Percentiles rank a stretch among this genome's conserved stretches.
Evolutionary conservation across 1,140 invertebrate genomes (phyloP).

Genomic region (Bombus affinis): DNA sequence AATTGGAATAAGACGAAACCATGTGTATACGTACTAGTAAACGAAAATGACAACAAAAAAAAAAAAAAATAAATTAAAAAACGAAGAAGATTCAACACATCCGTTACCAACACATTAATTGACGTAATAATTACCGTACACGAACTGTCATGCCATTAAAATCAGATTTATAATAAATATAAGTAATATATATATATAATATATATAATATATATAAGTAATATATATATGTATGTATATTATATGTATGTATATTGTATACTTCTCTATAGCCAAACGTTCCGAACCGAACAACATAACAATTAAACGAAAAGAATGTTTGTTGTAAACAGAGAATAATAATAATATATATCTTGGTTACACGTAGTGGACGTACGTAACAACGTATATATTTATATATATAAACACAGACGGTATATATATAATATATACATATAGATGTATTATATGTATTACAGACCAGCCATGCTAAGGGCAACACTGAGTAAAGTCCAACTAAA

Average conservation of each 20-base stretch:
- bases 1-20: slow-evolving; percentile 60
- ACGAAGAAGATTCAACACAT: slow-evolving; percentile 45
- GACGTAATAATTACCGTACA: slow-evolving; percentile 61
- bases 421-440: slow-evolving; percentile 58
- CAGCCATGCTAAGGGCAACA: slow-evolving; percentile 82
- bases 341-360: slow-evolving; percentile 39
- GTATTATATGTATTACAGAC: slow-evolving; percentile 73
- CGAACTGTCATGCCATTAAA: slow-evolving; percentile 78
- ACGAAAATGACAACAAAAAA: not conserved
- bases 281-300: slow-evolving; percentile 69
- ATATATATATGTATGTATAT: slow-evolving; percentile 49
- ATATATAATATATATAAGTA: too few species aligned
- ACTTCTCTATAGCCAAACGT: slow-evolving; percentile 70
- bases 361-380: slow-evolving; percentile 52
- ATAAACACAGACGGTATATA: slow-evolving; percentile 43
- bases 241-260: slow-evolving; percentile 51
- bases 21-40: slow-evolving; percentile 55
- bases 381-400: slow-evolving; percentile 54
- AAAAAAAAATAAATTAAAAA: slow-evolving; percentile 3
- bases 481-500: slow-evolving; percentile 76
- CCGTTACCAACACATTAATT: slow-evolving; percentile 62
- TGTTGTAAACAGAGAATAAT: slow-evolving; percentile 18
- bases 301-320: slow-evolving; percentile 16
- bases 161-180: slow-evolving; percentile 63
- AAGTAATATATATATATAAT: slow-evolving; percentile 38